Evolutionary conservation across 2,888 invertebrate genomes (phyloP).

Genomic region (Eulithis prunata): DNA sequence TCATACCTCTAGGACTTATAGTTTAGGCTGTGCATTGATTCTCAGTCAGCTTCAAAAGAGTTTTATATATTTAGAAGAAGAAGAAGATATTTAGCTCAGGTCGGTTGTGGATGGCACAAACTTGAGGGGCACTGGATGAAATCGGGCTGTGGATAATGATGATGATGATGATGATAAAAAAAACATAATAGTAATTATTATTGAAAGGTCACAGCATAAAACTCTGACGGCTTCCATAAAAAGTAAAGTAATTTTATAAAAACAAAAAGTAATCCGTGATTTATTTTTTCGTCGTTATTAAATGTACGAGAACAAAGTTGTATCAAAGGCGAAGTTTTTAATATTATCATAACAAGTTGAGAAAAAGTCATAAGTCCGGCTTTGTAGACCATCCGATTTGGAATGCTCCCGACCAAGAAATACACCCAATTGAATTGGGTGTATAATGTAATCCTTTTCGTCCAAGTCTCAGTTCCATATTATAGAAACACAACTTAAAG

Average conservation of each 20-base stretch:
- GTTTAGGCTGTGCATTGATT: too few species aligned
- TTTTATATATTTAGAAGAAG: too few species aligned
- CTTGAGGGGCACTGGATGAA: too few species aligned
- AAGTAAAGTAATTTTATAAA: constrained; percentile 9
- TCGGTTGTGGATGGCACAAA: too few species aligned
- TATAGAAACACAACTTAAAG: too few species aligned
- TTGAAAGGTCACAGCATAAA: background rate
- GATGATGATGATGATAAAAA: too few species aligned
- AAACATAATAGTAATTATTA: too few species aligned
- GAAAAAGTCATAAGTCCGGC: constrained; percentile 55
- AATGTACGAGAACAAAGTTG: constrained; percentile 49
- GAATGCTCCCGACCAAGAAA: background rate
- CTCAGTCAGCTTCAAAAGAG: too few species aligned
- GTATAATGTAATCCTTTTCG: background rate
- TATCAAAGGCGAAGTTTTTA: constrained; percentile 59
- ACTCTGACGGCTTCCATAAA: constrained; percentile 4
- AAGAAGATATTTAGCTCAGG: too few species aligned
- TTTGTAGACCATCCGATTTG: constrained; percentile 11
- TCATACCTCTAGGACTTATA: too few species aligned
- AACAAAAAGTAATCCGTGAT: constrained; percentile 26
- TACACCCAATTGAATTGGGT: background rate
- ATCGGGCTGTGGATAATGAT: too few species aligned
- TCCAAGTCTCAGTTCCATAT: too few species aligned
- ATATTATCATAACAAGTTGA: constrained; percentile 50
- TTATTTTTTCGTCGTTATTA: constrained; percentile 46